Percentiles rank a stretch among this genome's conserved stretches.
Evolutionary conservation across 2,113 vertebrate genomes (phyloP).

Genomic region (Alexandromys fortis): DNA sequence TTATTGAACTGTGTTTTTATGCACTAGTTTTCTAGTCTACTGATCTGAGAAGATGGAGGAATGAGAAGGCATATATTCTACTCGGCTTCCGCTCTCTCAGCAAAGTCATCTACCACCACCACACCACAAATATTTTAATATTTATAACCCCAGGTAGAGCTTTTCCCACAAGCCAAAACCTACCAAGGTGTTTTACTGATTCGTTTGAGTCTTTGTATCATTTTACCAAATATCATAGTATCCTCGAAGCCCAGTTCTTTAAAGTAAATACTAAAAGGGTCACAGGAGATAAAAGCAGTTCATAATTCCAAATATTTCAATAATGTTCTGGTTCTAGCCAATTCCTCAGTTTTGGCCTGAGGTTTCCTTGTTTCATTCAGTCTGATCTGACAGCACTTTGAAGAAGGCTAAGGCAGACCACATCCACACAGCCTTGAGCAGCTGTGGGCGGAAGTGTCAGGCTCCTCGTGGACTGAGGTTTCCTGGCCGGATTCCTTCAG

Average conservation of each 20-base stretch:
- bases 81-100: not conserved
- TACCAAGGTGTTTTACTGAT: not conserved
- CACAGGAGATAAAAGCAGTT: not conserved
- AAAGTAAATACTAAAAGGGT: not conserved
- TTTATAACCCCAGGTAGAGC: not conserved
- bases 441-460: not conserved
- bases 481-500: not conserved
- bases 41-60: slow-evolving; percentile 33
- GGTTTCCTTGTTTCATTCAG: not conserved
- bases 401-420: not conserved
- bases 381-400: not conserved
- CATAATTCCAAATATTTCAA: not conserved
- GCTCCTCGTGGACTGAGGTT: not conserved
- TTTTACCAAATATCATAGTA: not conserved
- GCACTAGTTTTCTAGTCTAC: not conserved
- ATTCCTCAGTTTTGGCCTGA: not conserved
- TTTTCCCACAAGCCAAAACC: not conserved
- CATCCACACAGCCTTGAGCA: not conserved
- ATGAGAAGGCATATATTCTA: not conserved
- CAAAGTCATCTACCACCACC: not conserved
- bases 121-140: slow-evolving; percentile 18
- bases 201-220: not conserved
- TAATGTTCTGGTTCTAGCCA: not conserved
- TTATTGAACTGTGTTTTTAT: not conserved
- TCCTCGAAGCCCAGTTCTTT: slow-evolving; percentile 9